phyloP scores from a whole-genome alignment of 2,888 invertebrate genomes.

The Cerastis leucographa region DNA sequence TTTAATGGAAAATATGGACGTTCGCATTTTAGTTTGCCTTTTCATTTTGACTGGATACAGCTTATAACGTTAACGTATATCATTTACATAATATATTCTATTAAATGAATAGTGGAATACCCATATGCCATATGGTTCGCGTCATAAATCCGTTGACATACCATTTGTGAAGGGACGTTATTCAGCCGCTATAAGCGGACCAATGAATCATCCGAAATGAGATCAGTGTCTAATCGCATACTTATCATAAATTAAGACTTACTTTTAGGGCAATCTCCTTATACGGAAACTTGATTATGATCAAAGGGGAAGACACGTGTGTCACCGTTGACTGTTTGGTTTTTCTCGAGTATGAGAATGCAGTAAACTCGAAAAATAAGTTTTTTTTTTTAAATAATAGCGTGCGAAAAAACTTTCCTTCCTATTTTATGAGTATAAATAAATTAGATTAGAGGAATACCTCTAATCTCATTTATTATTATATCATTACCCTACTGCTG shows the following conservation, averaged over 20 bases:
- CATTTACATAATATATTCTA: conserved; percentile 8
- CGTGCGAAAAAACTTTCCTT: neutral
- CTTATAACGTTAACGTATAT: too few species aligned
- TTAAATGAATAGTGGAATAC: conserved; percentile 29
- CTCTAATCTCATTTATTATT: neutral
- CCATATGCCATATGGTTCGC: conserved; percentile 55
- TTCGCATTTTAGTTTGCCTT: too few species aligned
- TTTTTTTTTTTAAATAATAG: neutral
- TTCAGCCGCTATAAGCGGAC: conserved; percentile 73
- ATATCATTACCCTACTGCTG: neutral
- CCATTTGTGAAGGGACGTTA: conserved; percentile 69
- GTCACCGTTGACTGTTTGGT: conserved; percentile 29
- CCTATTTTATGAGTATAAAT: neutral
- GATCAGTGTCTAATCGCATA: conserved; percentile 74
- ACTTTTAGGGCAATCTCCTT: conserved; percentile 59
- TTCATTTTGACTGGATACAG: too few species aligned
- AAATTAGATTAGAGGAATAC: neutral
- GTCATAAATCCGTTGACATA: conserved; percentile 66
- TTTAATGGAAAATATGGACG: too few species aligned
- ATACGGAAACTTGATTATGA: conserved; percentile 43
- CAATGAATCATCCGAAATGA: conserved; percentile 82
- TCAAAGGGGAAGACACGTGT: conserved; percentile 43
- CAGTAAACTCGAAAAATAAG: neutral
- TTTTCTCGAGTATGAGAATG: conserved; percentile 5
- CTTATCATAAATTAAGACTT: conserved; percentile 61